Evolutionary conservation across 2,113 vertebrate genomes (phyloP).

Genomic region (Callorhinus ursinus): DNA sequence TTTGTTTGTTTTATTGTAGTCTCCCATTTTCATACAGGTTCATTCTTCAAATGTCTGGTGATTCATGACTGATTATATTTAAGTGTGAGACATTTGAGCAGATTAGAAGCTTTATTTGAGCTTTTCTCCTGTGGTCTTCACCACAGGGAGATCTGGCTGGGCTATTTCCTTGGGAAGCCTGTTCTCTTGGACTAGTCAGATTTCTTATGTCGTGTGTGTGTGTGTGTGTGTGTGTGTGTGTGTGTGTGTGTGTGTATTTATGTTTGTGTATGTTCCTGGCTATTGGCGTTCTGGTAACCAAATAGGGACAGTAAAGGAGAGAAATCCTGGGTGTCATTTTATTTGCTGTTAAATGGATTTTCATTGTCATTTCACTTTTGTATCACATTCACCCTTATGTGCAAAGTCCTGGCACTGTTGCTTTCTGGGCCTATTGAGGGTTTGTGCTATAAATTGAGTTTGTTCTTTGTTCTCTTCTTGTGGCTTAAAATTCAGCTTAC

Average conservation of each 20-base stretch:
- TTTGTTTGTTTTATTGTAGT: slow-evolving; percentile 3
- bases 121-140: neutral
- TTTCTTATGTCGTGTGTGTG: neutral
- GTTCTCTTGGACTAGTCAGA: neutral
- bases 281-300: neutral
- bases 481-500: neutral
- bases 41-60: neutral
- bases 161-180: neutral
- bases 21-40: neutral
- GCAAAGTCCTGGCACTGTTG: neutral
- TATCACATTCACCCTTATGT: neutral
- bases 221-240: neutral
- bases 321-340: neutral
- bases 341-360: slow-evolving; percentile 2
- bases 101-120: neutral
- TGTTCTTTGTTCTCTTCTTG: slow-evolving; percentile 5
- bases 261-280: neutral
- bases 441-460: neutral
- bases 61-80: neutral
- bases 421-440: neutral
- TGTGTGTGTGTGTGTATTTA: neutral
- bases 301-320: neutral
- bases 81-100: neutral
- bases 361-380: neutral
- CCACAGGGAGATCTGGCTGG: neutral